phyloP scores from a whole-genome alignment of 2,113 vertebrate genomes.

The Cichladusa arquata region DNA sequence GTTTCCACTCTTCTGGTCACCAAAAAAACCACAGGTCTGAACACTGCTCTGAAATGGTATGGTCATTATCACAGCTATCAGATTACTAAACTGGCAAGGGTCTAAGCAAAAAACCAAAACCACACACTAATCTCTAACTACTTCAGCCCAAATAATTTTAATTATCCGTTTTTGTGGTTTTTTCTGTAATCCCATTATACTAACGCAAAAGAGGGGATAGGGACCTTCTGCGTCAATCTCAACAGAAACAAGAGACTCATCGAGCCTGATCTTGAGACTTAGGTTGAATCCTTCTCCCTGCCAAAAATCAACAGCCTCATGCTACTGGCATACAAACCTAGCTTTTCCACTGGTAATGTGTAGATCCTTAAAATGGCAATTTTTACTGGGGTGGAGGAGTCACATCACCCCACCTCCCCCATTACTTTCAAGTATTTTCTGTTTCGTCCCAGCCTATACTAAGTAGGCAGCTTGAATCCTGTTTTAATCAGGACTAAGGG shows the following conservation, averaged over 20 bases:
- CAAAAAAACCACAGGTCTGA: background rate
- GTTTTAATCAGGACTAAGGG: background rate
- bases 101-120: background rate
- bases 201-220: background rate
- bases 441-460: fast-evolving
- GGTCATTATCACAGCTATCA: background rate
- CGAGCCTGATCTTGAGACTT: background rate
- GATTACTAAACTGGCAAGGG: background rate
- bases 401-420: background rate
- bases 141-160: background rate
- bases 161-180: background rate
- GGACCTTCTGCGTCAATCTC: background rate
- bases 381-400: background rate
- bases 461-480: background rate
- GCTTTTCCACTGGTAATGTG: background rate
- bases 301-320: background rate
- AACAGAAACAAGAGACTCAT: background rate
- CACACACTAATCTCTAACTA: background rate
- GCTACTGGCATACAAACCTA: background rate
- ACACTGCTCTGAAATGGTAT: background rate
- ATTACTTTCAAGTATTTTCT: background rate
- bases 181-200: background rate
- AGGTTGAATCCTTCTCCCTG: background rate
- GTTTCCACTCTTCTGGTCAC: background rate
- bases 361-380: background rate